phyloP scores from a whole-genome alignment of 2,888 invertebrate species.

The Drosophila anceps region DNA sequence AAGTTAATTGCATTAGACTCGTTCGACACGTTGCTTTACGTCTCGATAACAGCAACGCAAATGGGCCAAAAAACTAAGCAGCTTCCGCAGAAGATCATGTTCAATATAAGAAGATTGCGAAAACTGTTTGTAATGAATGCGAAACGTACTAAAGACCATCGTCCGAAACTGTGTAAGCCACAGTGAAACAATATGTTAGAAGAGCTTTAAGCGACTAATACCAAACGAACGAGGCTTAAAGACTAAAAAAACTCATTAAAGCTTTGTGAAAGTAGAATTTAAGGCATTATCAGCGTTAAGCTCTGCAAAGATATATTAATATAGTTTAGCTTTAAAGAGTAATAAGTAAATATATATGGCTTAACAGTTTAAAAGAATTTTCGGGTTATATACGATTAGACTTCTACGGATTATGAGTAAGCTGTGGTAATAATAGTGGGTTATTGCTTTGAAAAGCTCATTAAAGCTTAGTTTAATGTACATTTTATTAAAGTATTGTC shows the following conservation, averaged over 20 bases:
- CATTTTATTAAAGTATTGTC: not conserved
- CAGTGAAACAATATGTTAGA: not conserved
- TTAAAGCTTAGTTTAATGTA: too few species aligned
- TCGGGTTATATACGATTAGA: too few species aligned
- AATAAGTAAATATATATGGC: too few species aligned
- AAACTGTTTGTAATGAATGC: not conserved
- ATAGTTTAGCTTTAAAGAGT: too few species aligned
- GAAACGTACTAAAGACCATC: not conserved
- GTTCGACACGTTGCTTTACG: conserved; percentile 67
- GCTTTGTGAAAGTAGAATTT: not conserved
- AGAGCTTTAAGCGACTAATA: not conserved
- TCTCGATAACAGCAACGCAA: conserved; percentile 33
- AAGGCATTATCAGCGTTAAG: not conserved
- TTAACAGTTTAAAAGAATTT: too few species aligned
- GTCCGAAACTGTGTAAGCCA: not conserved
- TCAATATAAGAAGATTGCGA: conserved; percentile 5
- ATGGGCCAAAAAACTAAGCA: conserved; percentile 15
- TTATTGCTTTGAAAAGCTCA: too few species aligned
- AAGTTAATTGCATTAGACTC: conserved; percentile 82
- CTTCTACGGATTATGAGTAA: too few species aligned
- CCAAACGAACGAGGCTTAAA: not conserved
- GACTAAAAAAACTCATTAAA: not conserved
- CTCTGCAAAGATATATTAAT: too few species aligned
- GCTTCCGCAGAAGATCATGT: not conserved
- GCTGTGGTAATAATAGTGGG: too few species aligned